Conservation (phyloP, 2,797 vertebrate genomes). For the Acridotheres tristis region DNA sequence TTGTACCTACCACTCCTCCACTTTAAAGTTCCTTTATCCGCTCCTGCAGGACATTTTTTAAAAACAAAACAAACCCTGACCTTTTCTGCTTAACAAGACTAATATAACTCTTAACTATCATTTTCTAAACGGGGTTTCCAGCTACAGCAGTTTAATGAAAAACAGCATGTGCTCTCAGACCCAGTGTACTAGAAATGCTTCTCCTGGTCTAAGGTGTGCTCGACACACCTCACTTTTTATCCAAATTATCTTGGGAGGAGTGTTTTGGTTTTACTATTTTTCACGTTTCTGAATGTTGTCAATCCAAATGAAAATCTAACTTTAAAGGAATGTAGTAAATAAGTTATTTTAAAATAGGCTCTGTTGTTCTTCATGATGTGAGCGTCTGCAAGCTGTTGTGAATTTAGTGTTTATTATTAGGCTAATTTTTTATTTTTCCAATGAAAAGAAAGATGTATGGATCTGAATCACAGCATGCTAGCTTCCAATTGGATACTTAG, state of each 20-base stretch:
- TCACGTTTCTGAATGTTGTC: background rate
- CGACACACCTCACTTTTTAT: background rate
- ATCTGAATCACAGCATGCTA: background rate
- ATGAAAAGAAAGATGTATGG: background rate
- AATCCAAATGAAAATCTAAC: background rate
- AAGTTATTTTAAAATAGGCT: background rate
- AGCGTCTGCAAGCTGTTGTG: background rate
- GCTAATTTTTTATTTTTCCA: background rate
- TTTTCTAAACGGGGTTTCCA: background rate
- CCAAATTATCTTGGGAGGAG: background rate
- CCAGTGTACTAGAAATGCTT: background rate
- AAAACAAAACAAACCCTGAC: background rate
- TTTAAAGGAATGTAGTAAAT: background rate
- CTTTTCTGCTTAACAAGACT: background rate
- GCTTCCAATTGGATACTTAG: background rate
- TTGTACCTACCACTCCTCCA: background rate
- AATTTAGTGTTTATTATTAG: background rate
- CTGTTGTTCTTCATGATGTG: background rate
- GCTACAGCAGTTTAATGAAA: background rate
- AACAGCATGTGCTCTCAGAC: background rate
- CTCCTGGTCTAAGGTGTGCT: conserved; percentile 13
- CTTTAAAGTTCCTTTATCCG: background rate
- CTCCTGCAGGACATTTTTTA: background rate
- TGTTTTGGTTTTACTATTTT: conserved; percentile 21
- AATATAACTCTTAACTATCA: background rate